A percentile compares a stretch with the other conserved stretches of the same genome.
Conservation (phyloP, 2,113 vertebrate species). For the Eptatretus burgeri region DNA sequence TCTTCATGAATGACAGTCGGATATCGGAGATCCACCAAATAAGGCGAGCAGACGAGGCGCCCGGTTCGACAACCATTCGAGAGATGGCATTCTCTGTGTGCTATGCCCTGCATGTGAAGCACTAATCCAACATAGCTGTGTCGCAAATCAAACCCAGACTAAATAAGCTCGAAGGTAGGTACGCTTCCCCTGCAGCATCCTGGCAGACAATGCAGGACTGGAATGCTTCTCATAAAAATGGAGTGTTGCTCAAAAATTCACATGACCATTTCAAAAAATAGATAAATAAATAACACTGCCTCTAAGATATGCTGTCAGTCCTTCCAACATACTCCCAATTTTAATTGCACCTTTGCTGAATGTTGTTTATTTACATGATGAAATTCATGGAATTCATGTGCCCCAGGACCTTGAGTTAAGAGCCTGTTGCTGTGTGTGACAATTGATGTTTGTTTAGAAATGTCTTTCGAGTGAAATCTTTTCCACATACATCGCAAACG, state of each 20-base stretch:
- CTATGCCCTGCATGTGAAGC: too few relatives aligned
- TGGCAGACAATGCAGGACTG: too few relatives aligned
- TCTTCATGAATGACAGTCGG: too few relatives aligned
- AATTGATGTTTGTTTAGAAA: background rate
- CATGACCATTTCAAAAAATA: background rate
- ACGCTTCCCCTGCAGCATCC: too few relatives aligned
- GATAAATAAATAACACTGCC: conserved; percentile 1
- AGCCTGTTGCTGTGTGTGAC: conserved; percentile 36
- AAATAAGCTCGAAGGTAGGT: too few relatives aligned
- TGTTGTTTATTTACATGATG: background rate
- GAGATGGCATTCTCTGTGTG: too few relatives aligned
- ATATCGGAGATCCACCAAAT: too few relatives aligned
- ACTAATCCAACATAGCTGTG: too few relatives aligned
- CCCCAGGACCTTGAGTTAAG: background rate
- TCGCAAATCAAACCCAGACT: too few relatives aligned
- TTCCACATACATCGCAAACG: conserved; percentile 5
- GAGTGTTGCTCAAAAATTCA: background rate
- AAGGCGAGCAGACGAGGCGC: too few relatives aligned
- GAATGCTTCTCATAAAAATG: too few relatives aligned
- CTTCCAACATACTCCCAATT: background rate
- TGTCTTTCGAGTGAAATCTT: conserved; percentile 6
- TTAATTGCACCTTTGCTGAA: background rate
- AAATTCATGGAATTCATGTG: background rate
- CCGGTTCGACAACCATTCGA: too few relatives aligned
- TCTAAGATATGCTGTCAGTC: background rate